phyloP scores from a whole-genome alignment of 1,140 invertebrate species.

The Medauroidea extradentata region DNA sequence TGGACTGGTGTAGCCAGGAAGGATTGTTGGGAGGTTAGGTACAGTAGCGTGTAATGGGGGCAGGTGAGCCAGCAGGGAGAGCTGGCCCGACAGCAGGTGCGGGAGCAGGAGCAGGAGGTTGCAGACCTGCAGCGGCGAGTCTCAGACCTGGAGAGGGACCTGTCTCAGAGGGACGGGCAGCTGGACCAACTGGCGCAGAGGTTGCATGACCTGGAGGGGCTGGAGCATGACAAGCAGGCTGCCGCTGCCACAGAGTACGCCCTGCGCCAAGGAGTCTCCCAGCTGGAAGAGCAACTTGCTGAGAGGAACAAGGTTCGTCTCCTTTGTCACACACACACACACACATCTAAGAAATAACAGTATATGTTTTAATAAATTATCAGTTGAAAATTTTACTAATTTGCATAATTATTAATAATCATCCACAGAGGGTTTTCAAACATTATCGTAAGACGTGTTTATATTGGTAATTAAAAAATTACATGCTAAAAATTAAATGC shows the following conservation, averaged over 20 bases:
- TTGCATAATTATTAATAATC: too few relatives aligned
- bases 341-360: constrained; percentile 41
- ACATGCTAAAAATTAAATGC: too few relatives aligned
- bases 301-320: constrained; percentile 70
- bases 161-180: constrained; percentile 36
- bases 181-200: constrained; percentile 46
- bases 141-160: constrained; percentile 35
- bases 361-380: too few relatives aligned
- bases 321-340: background rate
- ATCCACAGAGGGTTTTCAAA: too few relatives aligned
- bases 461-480: too few relatives aligned
- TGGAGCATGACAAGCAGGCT: constrained; percentile 34
- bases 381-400: too few relatives aligned
- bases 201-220: constrained; percentile 46
- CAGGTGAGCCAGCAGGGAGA: constrained; percentile 78
- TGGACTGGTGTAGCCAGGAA: too few relatives aligned
- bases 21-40: too few relatives aligned
- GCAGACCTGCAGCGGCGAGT: constrained; percentile 42
- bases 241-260: constrained; percentile 45
- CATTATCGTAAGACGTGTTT: too few relatives aligned
- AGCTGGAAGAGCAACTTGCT: constrained; percentile 67
- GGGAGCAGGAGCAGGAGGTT: constrained; percentile 57
- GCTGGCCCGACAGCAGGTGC: constrained; percentile 63
- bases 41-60: too few relatives aligned
- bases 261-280: constrained; percentile 55